These are phyloP conservation scores for Vanessa tameamea DNA, from an alignment of 1,140 invertebrate genomes.

Conservation along the genomic window DNA sequence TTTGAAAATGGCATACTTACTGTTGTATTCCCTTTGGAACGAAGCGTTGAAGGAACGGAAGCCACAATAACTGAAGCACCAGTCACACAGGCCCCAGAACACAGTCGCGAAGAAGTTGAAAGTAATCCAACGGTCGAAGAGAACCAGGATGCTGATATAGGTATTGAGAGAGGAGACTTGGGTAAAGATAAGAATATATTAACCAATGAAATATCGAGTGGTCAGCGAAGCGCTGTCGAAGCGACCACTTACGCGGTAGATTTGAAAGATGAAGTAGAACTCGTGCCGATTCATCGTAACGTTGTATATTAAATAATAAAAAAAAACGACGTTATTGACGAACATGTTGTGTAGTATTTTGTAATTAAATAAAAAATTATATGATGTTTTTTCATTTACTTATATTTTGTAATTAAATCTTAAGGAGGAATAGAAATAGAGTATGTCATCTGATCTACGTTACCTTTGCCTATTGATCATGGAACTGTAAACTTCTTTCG, in stretches of 20 bases:
- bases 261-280: slow-evolving; percentile 41
- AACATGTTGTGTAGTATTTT: background rate
- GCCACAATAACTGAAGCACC: background rate
- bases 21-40: slow-evolving; percentile 17
- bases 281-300: slow-evolving; percentile 25
- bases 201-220: slow-evolving; percentile 37
- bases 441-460: too few species aligned
- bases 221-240: slow-evolving; percentile 22
- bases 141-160: background rate
- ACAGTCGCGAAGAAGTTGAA: slow-evolving; percentile 18
- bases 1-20: slow-evolving; percentile 20
- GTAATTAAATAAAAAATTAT: background rate
- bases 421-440: too few species aligned
- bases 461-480: too few species aligned
- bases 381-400: too few species aligned
- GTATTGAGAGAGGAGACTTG: slow-evolving; percentile 26
- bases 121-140: background rate
- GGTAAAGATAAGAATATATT: slow-evolving; percentile 17
- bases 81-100: slow-evolving; percentile 7
- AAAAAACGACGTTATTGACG: background rate
- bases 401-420: too few species aligned
- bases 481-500: too few species aligned
- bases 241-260: slow-evolving; percentile 46
- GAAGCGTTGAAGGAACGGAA: background rate
- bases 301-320: background rate